A percentile compares a stretch with the other conserved stretches of the same genome.
Conservation (phyloP, 53 echinoderm and acorn worm species). For the Patiria pectinifera region DNA sequence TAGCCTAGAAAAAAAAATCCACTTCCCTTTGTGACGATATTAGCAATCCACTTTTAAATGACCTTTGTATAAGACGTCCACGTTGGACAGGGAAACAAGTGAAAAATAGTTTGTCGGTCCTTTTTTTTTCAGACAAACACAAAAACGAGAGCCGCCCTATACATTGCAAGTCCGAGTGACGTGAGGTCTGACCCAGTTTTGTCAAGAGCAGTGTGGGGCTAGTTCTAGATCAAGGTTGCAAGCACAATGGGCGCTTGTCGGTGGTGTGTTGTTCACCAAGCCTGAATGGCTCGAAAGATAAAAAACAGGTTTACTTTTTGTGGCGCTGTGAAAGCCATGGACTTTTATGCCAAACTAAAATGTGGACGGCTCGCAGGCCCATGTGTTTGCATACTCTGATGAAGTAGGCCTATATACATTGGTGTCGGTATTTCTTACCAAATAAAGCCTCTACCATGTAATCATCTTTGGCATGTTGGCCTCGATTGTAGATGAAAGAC, state of each 20-base stretch:
- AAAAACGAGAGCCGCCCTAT: neutral
- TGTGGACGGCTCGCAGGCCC: neutral
- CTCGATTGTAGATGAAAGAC: no score
- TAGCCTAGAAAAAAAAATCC: conserved; percentile 10
- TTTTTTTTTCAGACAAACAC: neutral
- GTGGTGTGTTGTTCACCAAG: neutral
- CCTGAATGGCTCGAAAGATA: neutral
- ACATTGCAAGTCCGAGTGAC: neutral
- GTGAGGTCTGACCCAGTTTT: conserved; percentile 47
- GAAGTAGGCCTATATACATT: neutral
- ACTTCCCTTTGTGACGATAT: conserved; percentile 3
- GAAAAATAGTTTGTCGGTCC: neutral
- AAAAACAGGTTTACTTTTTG: conserved; percentile 8
- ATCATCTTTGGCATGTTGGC: no score
- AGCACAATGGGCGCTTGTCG: neutral
- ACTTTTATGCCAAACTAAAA: neutral
- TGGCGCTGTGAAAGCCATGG: neutral
- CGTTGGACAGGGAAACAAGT: neutral
- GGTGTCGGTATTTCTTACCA: neutral
- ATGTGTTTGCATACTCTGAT: neutral
- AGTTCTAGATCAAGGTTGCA: conserved; percentile 40
- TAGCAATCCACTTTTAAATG: conserved; percentile 16
- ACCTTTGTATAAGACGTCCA: conserved; percentile 34
- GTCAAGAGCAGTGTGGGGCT: neutral
- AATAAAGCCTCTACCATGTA: neutral